Conservation (phyloP, 35 echinoderm and acorn worm species). For the Heliocidaris tuberculata region DNA sequence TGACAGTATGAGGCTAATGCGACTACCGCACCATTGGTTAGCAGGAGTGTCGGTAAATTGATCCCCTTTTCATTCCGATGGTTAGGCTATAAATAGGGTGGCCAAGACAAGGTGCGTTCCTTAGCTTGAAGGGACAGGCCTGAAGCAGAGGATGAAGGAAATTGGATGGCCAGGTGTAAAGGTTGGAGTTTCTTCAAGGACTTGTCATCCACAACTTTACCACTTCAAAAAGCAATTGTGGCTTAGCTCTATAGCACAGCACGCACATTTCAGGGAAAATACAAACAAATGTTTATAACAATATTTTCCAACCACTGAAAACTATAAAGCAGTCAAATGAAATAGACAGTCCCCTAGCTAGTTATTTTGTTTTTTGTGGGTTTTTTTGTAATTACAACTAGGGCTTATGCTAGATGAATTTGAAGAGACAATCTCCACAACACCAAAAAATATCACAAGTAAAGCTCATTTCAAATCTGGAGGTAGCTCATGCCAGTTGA, state of each 20-base stretch:
- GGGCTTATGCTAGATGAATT: too few relatives aligned
- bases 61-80: not conserved
- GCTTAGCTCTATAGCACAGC: not conserved
- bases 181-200: not conserved
- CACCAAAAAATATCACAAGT: not conserved
- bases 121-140: not conserved
- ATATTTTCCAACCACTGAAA: not conserved
- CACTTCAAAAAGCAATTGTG: not conserved
- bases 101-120: not conserved
- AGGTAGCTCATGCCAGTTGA: not conserved
- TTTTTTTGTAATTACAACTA: too few relatives aligned
- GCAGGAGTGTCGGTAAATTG: not conserved
- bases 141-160: not conserved
- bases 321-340: too few relatives aligned
- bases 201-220: not conserved
- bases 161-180: not conserved
- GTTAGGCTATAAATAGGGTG: not conserved
- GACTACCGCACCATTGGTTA: not conserved
- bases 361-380: too few relatives aligned
- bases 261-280: not conserved
- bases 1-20: slow-evolving; percentile 2
- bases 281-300: not conserved
- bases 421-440: not conserved
- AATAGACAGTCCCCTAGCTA: too few relatives aligned
- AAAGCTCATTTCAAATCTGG: not conserved